phyloP scores from a whole-genome alignment of 2,113 vertebrate genomes.

The Dipodomys stephensi region DNA sequence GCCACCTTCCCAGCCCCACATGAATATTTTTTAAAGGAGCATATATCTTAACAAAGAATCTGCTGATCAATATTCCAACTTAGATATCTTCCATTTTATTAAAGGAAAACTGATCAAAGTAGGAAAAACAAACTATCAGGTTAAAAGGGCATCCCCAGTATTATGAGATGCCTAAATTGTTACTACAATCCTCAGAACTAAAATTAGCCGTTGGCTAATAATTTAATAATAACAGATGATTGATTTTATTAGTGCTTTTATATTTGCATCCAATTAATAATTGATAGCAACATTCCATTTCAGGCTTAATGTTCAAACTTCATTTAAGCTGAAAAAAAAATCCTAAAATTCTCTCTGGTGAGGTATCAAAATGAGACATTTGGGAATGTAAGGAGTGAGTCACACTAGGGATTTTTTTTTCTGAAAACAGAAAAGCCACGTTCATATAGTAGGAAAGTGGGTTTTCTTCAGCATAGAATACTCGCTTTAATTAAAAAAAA shows the following conservation, averaged over 20 bases:
- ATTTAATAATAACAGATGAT: neutral
- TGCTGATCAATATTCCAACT: neutral
- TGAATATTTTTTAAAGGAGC: neutral
- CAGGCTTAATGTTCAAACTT: neutral
- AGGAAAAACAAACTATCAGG: slow-evolving; percentile 17
- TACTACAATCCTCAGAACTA: too few relatives aligned
- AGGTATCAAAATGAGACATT: slow-evolving; percentile 8
- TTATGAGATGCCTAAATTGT: neutral
- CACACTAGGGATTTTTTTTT: neutral
- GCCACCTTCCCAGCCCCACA: too few relatives aligned
- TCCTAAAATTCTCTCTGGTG: neutral
- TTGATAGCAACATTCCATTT: neutral
- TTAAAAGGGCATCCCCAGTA: neutral
- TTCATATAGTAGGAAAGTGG: neutral
- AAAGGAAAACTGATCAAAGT: slow-evolving; percentile 21
- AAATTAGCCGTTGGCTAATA: slow-evolving; percentile 18
- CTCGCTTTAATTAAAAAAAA: neutral
- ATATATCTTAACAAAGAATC: slow-evolving; percentile 42
- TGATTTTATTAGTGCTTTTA: neutral
- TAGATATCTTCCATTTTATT: neutral
- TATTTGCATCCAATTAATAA: neutral
- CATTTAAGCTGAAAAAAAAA: neutral
- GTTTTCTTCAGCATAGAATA: neutral
- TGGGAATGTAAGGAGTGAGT: neutral
- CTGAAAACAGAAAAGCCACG: slow-evolving; percentile 27